phyloP scores from a whole-genome alignment of 2,797 vertebrate genomes.

The Tinamus major region DNA sequence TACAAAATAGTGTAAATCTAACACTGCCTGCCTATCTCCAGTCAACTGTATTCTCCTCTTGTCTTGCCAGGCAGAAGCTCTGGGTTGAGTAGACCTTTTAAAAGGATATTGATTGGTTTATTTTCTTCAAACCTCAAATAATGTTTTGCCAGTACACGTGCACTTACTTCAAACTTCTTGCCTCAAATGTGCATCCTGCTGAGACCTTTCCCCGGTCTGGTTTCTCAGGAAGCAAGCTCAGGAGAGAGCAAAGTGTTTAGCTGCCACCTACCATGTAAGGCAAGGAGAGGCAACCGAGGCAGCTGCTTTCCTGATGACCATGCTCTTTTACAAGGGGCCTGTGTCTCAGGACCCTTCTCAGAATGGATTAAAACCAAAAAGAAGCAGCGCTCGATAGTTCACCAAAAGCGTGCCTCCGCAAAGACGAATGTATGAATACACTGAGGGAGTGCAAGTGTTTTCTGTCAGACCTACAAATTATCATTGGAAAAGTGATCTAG shows the following conservation, averaged over 20 bases:
- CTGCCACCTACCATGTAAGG: neutral
- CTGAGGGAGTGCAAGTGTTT: neutral
- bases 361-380: neutral
- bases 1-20: neutral
- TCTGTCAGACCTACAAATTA: neutral
- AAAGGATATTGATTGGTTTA: neutral
- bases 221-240: neutral
- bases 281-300: neutral
- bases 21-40: neutral
- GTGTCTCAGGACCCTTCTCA: neutral
- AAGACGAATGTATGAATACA: neutral
- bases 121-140: neutral
- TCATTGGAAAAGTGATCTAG: neutral
- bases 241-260: neutral
- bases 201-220: neutral
- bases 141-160: neutral
- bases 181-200: neutral
- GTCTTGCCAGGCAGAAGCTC: neutral
- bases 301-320: accelerated
- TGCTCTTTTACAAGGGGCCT: neutral
- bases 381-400: neutral
- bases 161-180: neutral
- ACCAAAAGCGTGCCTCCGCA: neutral
- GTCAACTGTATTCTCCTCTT: neutral
- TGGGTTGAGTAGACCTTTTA: neutral